Percentiles rank a stretch among this genome's conserved stretches.
phyloP scores from a whole-genome alignment of 2,113 vertebrate genomes.

The Heteronetta atricapilla region DNA sequence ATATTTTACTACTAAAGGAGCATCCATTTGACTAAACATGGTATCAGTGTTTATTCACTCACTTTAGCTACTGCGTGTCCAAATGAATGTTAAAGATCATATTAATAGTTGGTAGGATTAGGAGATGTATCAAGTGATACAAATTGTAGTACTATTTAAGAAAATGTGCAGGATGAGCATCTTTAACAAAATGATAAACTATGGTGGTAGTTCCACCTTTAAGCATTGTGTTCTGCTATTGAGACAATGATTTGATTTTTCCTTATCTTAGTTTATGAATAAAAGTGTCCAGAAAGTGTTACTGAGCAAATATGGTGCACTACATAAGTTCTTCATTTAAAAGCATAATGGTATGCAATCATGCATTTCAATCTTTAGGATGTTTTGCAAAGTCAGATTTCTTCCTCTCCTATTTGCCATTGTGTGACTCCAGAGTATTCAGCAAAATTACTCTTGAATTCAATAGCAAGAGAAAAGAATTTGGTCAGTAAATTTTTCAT shows the following conservation, averaged over 20 bases:
- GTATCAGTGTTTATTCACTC: background rate
- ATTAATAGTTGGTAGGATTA: background rate
- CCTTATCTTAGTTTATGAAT: background rate
- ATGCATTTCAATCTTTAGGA: background rate
- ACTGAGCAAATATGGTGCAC: background rate
- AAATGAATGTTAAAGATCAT: background rate
- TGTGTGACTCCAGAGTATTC: background rate
- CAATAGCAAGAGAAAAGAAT: background rate
- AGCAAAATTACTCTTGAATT: conserved; percentile 10
- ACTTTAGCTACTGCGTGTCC: background rate
- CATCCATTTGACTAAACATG: background rate
- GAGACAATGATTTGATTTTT: background rate
- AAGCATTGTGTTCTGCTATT: background rate
- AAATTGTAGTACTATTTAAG: background rate
- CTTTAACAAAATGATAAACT: background rate
- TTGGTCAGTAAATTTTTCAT: background rate
- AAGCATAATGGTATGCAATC: background rate
- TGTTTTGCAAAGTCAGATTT: background rate
- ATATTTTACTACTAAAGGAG: background rate
- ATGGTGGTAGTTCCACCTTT: background rate
- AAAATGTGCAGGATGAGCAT: background rate
- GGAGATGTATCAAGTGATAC: background rate
- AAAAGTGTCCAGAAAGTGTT: background rate
- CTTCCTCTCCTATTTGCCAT: background rate
- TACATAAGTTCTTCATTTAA: background rate